Base-by-base conservation (phyloP, 2,888 invertebrate species). In the Terebella lapidaria region DNA sequence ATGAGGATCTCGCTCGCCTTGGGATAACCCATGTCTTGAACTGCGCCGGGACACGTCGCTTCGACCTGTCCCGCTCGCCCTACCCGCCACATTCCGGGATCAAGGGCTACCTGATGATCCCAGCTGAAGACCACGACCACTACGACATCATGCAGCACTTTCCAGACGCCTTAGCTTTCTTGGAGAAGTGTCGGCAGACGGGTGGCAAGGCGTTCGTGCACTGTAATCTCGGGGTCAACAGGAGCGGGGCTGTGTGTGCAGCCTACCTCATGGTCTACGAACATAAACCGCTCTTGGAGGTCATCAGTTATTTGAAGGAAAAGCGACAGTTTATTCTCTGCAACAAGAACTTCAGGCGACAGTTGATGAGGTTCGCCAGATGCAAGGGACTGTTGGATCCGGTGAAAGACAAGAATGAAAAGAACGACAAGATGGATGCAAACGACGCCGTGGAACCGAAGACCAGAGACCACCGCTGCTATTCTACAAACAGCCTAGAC, bases 1-100 rank as follows among this genome's bases (percentile, higher is more conserved):
- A 58, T 25, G 53, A 25, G 5, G 42, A 56, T 22, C 58, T 69
- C 29, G 54, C 46, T 42, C 54, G 61, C 3, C 35, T 67, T 20
- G 68, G 64, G 20, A 66, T 69, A 30, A 67, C 68, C 18, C 68
- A 68, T 52, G 68, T 69, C n/a, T 58, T 69, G 20, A 68, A 68
- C 62, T 58, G 60, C 24, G 65, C 65, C 5, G 69, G 65, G 3
- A 61, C 64, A 30, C 56, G 67, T 15, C 61, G 58, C n/a, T 60
- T 63, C 46, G 65, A 67, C 56, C 52, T 66, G 22, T 55, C 54
- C 10, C 56, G 59, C 30, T 63, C 63, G 15, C 69, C 68, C 2
- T 69, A 69, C 51, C 49, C 56, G 4, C 28, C 24, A 10, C 53
- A 54, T 2, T 22, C 58, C n/a, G 64, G 65, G 28, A 54, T 68